Evolutionary conservation across 2,113 vertebrate species (phyloP).

Genomic region (Petaurus breviceps): DNA sequence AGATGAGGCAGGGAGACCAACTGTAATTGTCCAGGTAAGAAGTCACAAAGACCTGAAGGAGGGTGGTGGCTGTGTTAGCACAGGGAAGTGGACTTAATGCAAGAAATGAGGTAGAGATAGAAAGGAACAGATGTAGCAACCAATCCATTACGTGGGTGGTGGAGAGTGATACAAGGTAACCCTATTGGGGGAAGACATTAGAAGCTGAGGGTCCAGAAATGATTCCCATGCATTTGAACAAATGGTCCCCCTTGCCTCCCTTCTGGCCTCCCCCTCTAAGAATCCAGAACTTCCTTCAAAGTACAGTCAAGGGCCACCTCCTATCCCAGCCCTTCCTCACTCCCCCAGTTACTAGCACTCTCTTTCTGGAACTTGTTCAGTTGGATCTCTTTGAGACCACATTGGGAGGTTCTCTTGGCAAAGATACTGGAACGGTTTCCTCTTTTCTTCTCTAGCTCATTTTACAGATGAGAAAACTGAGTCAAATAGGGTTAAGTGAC

Average conservation of each 20-base stretch:
- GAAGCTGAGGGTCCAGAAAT: too few relatives aligned
- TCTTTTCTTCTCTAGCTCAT: neutral
- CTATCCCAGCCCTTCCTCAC: neutral
- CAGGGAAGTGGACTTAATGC: too few relatives aligned
- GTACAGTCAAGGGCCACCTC: neutral
- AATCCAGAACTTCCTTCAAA: neutral
- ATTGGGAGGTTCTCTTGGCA: neutral
- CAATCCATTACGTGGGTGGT: too few relatives aligned
- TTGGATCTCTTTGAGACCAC: neutral
- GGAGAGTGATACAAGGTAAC: too few relatives aligned
- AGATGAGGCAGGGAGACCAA: too few relatives aligned
- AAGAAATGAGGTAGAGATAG: too few relatives aligned
- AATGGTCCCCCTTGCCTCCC: neutral
- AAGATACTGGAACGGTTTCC: neutral
- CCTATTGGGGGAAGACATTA: too few relatives aligned
- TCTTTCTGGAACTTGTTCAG: neutral
- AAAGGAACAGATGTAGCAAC: too few relatives aligned
- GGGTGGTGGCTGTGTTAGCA: too few relatives aligned
- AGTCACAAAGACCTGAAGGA: too few relatives aligned
- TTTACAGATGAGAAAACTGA: neutral
- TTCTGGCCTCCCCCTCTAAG: neutral
- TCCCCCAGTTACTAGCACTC: neutral
- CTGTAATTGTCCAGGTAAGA: too few relatives aligned
- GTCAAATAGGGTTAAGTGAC: neutral
- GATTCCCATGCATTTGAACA: too few relatives aligned